Base-by-base conservation (phyloP, 92 coral and sea anemone genomes). In the Zoanthus solanderi region DNA sequence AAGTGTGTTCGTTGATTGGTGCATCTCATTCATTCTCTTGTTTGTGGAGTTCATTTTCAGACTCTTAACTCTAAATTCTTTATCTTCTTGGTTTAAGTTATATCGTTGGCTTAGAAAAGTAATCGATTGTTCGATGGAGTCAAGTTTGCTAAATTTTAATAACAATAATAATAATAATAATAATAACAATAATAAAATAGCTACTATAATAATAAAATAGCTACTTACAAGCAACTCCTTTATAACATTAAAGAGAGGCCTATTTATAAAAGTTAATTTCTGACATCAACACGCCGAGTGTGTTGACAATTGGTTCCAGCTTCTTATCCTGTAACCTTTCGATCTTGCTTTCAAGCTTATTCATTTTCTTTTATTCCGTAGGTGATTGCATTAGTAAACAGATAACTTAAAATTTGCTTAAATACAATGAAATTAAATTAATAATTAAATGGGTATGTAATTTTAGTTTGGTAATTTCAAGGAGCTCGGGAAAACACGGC, bases 51-150 rank as follows among this genome's bases (percentile, higher is more conserved):
- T 71, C 5, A 46, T 71, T 71, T 71, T 71, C 76, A 71, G 45
- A 31, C 76, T 71, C 75, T 47, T 0, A 23, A 23, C 23, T 23
- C 23, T 23, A 23, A 23, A 47, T 47, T 47, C 52, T 47, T 47
- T 47, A 47, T 47, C 52, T 47, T 72, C 54, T 72, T 28, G 77
- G 52, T 42, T 72, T 32, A 72, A 52, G 37, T 72, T 17, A 42
- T 34, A 72, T 6, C 37, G 77, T 72, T 72, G 52, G 77, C 77
- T 72, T 34, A 72, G 77, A 72, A 72, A 72, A 72, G 77, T 72
- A 52, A 72, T 72, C 54, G 77, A 23, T 23, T 23, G 23, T 23
- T 23, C 23, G 23, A 23, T 23, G 23, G 23, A 23, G 23, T 23
- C 23, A 72, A 72, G 56, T 42, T 72, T 72, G 77, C 53, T 23